Percentiles rank a stretch among this genome's conserved stretches.
Evolutionary conservation across 2,888 invertebrate genomes (phyloP).

Genomic region (Malthinus flaveolus): DNA sequence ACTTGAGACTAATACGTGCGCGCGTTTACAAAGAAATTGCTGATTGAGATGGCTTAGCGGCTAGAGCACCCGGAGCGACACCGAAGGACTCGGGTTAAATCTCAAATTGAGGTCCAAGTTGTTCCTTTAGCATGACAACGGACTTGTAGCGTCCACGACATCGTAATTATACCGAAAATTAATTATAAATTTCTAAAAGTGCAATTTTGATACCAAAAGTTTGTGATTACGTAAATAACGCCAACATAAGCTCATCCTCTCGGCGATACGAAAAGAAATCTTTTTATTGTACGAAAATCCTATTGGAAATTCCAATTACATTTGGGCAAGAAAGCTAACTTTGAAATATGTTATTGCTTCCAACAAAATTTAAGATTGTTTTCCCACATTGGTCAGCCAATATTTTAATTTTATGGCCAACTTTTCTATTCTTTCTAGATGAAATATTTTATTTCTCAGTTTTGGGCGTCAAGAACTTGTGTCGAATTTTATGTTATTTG

Average conservation of each 20-base stretch:
- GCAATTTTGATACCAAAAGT: too few relatives aligned
- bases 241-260: not conserved
- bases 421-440: slow-evolving; percentile 39
- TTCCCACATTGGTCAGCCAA: slow-evolving; percentile 48
- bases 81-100: too few relatives aligned
- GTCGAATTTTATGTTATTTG: slow-evolving; percentile 30
- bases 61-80: too few relatives aligned
- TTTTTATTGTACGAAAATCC: slow-evolving; percentile 27
- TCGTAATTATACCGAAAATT: too few relatives aligned
- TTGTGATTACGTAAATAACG: not conserved
- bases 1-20: too few relatives aligned
- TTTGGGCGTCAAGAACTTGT: slow-evolving; percentile 27
- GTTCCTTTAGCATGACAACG: too few relatives aligned
- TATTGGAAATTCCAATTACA: slow-evolving; percentile 42
- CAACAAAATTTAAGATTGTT: slow-evolving; percentile 44
- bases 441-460: slow-evolving; percentile 36
- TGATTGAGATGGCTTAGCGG: too few relatives aligned
- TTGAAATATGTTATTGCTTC: slow-evolving; percentile 42
- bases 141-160: too few relatives aligned
- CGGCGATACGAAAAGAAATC: not conserved
- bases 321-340: slow-evolving; percentile 32
- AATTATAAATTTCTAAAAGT: too few relatives aligned
- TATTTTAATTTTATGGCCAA: slow-evolving; percentile 50
- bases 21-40: too few relatives aligned
- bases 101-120: too few relatives aligned